Evolutionary conservation across 2,797 vertebrate genomes (phyloP).

Genomic region (Apogon talboti): DNA sequence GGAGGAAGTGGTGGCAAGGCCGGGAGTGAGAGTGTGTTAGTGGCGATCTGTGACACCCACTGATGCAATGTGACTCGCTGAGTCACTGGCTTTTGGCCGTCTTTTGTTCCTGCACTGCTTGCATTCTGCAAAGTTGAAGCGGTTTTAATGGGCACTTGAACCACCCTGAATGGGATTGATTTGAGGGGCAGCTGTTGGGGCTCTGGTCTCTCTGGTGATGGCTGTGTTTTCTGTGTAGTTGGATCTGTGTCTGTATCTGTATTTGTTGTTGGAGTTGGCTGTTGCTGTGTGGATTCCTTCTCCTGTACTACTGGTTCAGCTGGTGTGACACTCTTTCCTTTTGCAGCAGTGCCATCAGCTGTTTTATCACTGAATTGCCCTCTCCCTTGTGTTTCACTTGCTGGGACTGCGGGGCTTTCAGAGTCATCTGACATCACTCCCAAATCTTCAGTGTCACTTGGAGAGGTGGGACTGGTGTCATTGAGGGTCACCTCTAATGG

Average conservation of each 20-base stretch:
- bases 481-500: constrained; percentile 15
- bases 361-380: constrained; percentile 11
- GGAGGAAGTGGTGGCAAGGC: constrained; percentile 76
- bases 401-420: constrained; percentile 21
- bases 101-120: constrained; percentile 28
- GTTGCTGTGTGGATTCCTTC: constrained; percentile 24
- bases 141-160: constrained; percentile 51
- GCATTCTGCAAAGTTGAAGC: constrained; percentile 32
- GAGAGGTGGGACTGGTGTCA: constrained; percentile 37
- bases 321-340: constrained; percentile 21
- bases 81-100: constrained; percentile 67
- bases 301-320: constrained; percentile 13
- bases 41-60: constrained; percentile 85
- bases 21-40: constrained; percentile 81
- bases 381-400: constrained; percentile 11
- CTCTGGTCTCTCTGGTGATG: constrained; percentile 35
- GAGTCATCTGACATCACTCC: constrained; percentile 65
- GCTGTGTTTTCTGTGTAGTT: not conserved
- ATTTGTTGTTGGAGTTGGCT: not conserved
- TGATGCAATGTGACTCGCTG: constrained; percentile 83
- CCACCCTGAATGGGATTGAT: constrained; percentile 68
- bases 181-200: constrained; percentile 49
- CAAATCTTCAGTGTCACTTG: constrained; percentile 65
- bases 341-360: not conserved
- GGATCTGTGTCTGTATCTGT: too few relatives aligned